Conservation (phyloP, 2,113 vertebrate species). For the Xenus cinereus region DNA sequence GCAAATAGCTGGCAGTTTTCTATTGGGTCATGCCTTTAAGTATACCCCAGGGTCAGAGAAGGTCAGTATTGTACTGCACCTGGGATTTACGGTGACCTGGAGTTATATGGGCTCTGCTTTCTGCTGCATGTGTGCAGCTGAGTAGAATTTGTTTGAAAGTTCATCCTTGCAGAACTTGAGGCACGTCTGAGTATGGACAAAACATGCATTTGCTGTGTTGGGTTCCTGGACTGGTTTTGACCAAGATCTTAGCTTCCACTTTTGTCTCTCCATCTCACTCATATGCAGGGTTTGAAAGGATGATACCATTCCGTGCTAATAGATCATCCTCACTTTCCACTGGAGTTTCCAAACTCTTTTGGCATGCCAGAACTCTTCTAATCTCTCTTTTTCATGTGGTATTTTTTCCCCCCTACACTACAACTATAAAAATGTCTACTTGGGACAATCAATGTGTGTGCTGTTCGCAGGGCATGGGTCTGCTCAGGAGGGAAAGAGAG, state of each 20-base stretch:
- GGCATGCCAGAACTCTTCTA: not conserved
- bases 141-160: not conserved
- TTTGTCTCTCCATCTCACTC: not conserved
- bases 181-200: not conserved
- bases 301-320: not conserved
- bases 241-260: not conserved
- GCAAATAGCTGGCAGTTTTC: not conserved
- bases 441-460: rapidly evolving
- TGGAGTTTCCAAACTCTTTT: not conserved
- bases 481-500: not conserved
- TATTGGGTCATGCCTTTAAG: not conserved
- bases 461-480: not conserved
- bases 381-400: not conserved
- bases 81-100: not conserved
- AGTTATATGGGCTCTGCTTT: not conserved
- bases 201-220: not conserved
- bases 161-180: not conserved
- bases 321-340: not conserved
- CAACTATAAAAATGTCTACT: not conserved
- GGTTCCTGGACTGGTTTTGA: not conserved
- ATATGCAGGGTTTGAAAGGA: not conserved
- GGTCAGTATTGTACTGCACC: not conserved
- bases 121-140: not conserved
- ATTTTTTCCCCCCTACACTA: not conserved
- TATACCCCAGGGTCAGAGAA: not conserved